Conservation (phyloP, 1,140 invertebrate species). For the Tenebrio molitor region DNA sequence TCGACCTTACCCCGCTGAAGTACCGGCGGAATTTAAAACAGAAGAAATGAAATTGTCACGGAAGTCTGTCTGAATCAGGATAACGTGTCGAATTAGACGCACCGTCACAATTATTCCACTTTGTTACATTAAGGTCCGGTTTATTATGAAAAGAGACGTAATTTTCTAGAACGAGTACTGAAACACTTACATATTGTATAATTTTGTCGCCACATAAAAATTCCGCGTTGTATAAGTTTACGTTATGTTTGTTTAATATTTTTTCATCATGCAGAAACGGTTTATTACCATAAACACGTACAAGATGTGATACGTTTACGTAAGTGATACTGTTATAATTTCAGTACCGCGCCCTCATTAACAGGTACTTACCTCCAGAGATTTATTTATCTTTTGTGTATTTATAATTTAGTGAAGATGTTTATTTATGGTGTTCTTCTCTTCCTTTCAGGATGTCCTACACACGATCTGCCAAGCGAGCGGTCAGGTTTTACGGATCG, state of each 20-base stretch:
- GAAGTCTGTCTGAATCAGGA: too few relatives aligned
- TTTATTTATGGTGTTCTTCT: constrained; percentile 64
- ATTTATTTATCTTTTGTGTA: background rate
- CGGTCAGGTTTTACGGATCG: constrained; percentile 97
- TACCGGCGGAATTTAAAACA: too few relatives aligned
- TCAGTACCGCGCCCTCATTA: background rate
- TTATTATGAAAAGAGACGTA: too few relatives aligned
- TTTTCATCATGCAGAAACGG: background rate
- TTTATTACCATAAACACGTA: background rate
- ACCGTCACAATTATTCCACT: too few relatives aligned
- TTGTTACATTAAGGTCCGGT: too few relatives aligned
- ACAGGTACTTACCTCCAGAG: background rate
- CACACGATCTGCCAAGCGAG: constrained; percentile 96
- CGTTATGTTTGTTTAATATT: constrained; percentile 12
- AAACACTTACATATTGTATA: background rate
- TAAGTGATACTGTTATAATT: background rate
- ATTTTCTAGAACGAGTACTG: too few relatives aligned
- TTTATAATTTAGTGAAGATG: background rate
- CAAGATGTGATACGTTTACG: constrained; percentile 10
- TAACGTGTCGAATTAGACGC: too few relatives aligned
- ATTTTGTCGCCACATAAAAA: background rate
- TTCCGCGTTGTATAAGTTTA: background rate
- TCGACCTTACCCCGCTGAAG: too few relatives aligned
- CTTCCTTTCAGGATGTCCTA: constrained; percentile 93
- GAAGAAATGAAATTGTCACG: too few relatives aligned